phyloP scores from a whole-genome alignment of 2,888 invertebrate species.

The Lasioglossum calceatum region DNA sequence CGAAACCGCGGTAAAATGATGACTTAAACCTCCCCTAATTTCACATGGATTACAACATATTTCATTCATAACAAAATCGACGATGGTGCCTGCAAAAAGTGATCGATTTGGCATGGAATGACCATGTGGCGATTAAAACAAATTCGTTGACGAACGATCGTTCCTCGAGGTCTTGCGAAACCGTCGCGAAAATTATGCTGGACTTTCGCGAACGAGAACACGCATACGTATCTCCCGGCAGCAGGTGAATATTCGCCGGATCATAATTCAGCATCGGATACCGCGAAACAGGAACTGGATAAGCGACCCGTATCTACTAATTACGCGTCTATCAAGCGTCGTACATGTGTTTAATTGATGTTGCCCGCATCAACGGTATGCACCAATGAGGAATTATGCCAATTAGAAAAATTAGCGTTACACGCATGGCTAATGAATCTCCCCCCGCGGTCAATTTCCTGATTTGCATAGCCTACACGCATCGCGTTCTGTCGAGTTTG shows the following conservation, averaged over 20 bases:
- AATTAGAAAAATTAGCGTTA: conserved; percentile 43
- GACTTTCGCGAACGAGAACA: conserved; percentile 18
- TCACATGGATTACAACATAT: too few species aligned
- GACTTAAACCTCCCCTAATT: too few species aligned
- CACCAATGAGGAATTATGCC: conserved; percentile 48
- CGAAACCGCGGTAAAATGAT: too few species aligned
- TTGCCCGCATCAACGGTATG: conserved; percentile 42
- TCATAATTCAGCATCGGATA: conserved; percentile 56
- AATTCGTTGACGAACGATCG: too few species aligned
- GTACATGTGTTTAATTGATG: conserved; percentile 62
- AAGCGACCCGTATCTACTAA: conserved; percentile 64
- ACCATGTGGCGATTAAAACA: too few species aligned
- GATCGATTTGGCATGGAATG: too few species aligned
- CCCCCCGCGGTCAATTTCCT: conserved; percentile 44
- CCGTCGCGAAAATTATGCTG: not conserved
- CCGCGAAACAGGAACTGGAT: conserved; percentile 56
- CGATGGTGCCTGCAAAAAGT: too few species aligned
- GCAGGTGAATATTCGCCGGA: conserved; percentile 21
- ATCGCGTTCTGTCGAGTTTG: conserved; percentile 34
- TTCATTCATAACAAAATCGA: too few species aligned
- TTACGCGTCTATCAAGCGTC: conserved; percentile 67
- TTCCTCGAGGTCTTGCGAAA: too few species aligned
- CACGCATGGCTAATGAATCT: conserved; percentile 61
- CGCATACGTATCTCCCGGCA: not conserved
- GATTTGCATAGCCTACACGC: conserved; percentile 43